These are phyloP conservation scores for Dolichallabes microphthalmus DNA, from an alignment of 2,113 vertebrate species.

Conservation along the genomic window DNA sequence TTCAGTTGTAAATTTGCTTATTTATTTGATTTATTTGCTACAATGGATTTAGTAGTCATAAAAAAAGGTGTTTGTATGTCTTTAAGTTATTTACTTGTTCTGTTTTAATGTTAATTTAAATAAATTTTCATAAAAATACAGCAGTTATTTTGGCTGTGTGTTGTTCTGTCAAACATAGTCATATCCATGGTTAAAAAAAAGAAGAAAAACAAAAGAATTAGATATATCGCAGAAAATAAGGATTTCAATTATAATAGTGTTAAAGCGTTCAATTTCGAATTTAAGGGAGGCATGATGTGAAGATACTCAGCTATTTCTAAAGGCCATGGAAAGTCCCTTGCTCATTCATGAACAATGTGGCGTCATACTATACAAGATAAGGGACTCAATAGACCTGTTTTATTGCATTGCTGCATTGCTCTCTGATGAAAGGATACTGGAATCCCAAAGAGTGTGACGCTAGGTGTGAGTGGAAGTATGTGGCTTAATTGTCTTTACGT, in stretches of 20 bases:
- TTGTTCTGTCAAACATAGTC: neutral
- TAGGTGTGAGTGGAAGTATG: neutral
- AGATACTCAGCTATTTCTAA: neutral
- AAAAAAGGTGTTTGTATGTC: conserved; percentile 43
- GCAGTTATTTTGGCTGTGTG: conserved; percentile 11
- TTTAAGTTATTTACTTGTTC: conserved; percentile 84
- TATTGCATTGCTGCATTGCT: conserved; percentile 18
- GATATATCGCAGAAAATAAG: neutral
- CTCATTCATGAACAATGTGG: conserved; percentile 46
- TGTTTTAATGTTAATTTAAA: conserved; percentile 90
- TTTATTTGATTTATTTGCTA: conserved; percentile 78
- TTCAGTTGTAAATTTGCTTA: conserved; percentile 60
- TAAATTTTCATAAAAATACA: conserved; percentile 72
- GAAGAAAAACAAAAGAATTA: no score
- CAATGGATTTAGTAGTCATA: conserved; percentile 54
- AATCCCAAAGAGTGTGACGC: neutral
- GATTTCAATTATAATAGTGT: neutral
- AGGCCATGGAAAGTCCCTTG: conserved; percentile 30
- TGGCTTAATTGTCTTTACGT: neutral
- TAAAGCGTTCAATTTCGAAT: neutral
- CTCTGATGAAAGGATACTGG: conserved; percentile 3
- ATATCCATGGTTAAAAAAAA: no score
- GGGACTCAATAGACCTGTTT: conserved; percentile 44
- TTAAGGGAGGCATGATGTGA: neutral
- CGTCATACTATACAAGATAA: conserved; percentile 34